Conservation (phyloP, 2,888 invertebrate species). For the Tachina fera region DNA sequence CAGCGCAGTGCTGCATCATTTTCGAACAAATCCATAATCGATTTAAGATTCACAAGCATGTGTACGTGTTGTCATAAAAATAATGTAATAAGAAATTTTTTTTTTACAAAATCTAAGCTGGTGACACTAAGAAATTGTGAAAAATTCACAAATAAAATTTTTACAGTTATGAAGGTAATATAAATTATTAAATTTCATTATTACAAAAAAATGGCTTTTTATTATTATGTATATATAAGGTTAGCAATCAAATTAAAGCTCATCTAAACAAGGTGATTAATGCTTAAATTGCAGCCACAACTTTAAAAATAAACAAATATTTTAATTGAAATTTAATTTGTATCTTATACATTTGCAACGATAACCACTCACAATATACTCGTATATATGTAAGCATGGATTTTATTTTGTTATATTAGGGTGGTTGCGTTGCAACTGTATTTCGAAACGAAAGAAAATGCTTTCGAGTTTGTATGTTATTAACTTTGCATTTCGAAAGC, state of each 20-base stretch:
- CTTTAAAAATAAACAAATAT: not conserved
- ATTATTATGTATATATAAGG: not conserved
- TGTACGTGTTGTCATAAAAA: too few relatives aligned
- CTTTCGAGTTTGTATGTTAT: too few relatives aligned
- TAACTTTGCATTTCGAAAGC: too few relatives aligned
- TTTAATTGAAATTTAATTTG: not conserved
- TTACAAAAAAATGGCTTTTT: not conserved
- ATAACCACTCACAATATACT: too few relatives aligned
- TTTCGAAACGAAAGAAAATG: too few relatives aligned
- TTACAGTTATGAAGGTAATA: not conserved
- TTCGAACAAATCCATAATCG: too few relatives aligned
- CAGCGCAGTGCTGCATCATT: too few relatives aligned
- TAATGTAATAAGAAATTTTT: not conserved
- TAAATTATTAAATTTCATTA: not conserved
- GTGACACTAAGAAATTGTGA: not conserved
- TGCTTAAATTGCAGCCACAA: not conserved
- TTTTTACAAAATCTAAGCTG: not conserved
- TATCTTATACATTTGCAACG: too few relatives aligned
- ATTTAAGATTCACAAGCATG: too few relatives aligned
- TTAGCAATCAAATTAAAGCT: conserved; percentile 2
- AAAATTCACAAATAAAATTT: not conserved
- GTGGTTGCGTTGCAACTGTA: too few relatives aligned
- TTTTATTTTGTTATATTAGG: too few relatives aligned
- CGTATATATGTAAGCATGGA: too few relatives aligned
- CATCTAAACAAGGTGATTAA: not conserved